Percentiles rank a stretch among this genome's conserved stretches.
These are phyloP conservation scores for Clavelina lepadiformis DNA, from an alignment of 23 tunicate genomes.

Conservation along the genomic window DNA sequence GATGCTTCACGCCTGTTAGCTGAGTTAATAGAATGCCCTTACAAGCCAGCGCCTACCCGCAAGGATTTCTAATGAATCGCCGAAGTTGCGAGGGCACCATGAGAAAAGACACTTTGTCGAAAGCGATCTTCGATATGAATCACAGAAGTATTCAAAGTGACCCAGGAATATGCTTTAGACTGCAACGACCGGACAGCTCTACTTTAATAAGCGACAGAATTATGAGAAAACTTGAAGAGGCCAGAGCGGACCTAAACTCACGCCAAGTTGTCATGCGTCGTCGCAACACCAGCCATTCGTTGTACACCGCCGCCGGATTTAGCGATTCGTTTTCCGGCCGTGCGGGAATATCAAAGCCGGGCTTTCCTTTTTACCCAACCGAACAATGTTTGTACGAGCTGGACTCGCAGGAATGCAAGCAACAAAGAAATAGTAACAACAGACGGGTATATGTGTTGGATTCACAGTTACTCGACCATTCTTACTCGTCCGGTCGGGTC, in stretches of 20 bases:
- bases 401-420: background rate
- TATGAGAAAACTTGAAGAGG: background rate
- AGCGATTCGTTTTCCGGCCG: slow-evolving; percentile 8
- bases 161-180: slow-evolving; percentile 39
- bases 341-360: background rate
- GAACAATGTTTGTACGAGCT: background rate
- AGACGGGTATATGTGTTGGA: slow-evolving; percentile 19
- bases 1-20: too few species aligned
- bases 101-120: background rate
- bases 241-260: slow-evolving; percentile 1
- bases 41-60: background rate
- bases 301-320: slow-evolving; percentile 1
- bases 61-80: slow-evolving; percentile 23
- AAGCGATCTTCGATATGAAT: slow-evolving; percentile 24
- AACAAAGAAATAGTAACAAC: slow-evolving; percentile 1
- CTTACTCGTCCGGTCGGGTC: slow-evolving; percentile 11
- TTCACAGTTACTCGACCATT: slow-evolving; percentile 19
- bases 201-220: background rate
- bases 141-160: slow-evolving; percentile 72
- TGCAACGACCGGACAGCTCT: background rate
- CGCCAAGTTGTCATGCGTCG: background rate
- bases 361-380: slow-evolving; percentile 9
- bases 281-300: background rate
- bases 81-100: slow-evolving; percentile 41
- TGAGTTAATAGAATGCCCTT: slow-evolving; percentile 9